Base-by-base conservation (phyloP, 1,140 invertebrate species). In the Telenomus remus region DNA sequence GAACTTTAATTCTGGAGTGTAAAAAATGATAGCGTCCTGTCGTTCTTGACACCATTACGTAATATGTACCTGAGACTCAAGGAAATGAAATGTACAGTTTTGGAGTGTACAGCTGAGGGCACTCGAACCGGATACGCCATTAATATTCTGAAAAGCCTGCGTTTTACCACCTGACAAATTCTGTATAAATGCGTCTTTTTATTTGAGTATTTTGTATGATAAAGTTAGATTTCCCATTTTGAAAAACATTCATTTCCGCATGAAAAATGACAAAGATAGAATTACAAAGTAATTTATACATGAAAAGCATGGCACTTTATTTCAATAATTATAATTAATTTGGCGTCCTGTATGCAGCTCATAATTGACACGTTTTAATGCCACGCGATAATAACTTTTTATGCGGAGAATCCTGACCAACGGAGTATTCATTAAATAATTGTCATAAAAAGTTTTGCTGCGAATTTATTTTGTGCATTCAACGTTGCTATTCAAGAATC, bases 41-140 rank as follows among this genome's bases (percentile, higher is more conserved):
- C 14, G 16, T 54, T 54, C 43, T 54, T 13, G 11, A 12, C 34
- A 70, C 60, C 33, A 70, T 70, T 70, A 61, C 48, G 44, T 49
- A 55, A 50, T 49, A 33, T 49, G 48, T 61, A 55, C 48, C 47
- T 12, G 49, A 54, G 4, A 12, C 19, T 3, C 43, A 43, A 57
- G 63, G 35, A 66, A 46, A 53, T 46, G 53, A 55, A 60, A 70
- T 61, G 57, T 55, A 70, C 66, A 70, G 57, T 70, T 70, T 60
- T 56, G 59, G 35, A 55, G 54, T 46, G 46, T 56, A 35, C 74
- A 76, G 74, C 66, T 76, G 74, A 44, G 63, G 49, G 60, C 43
- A 14, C 56, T 15, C 35, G 33, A 71, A 35, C n/a, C 66, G 37
- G 46, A 66, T 66, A 33, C 37, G 49, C 57, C 64, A 69, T 69